Base-by-base conservation (phyloP, 2,797 vertebrate genomes). In the Thunnus albacares region DNA sequence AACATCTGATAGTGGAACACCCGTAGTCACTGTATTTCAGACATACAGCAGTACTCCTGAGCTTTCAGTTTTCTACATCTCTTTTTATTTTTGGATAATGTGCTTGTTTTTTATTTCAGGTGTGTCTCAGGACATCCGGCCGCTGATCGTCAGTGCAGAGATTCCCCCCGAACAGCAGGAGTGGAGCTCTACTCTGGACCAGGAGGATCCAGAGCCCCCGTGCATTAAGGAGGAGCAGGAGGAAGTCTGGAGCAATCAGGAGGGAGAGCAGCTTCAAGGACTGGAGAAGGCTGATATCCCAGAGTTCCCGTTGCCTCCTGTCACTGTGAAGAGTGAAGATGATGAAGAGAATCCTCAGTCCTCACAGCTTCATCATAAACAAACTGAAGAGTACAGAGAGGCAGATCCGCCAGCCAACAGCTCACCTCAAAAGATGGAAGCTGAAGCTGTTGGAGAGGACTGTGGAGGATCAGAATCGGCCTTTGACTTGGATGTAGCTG, bases 151-250 rank as follows among this genome's bases (percentile, higher is more conserved):
- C 60, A 35, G 15, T 22, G 18, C 53, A 66, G 35, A 57, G 6
- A 11, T 51, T 47, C 11, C 49, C 15, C n/a, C 22, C n/a, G 41
- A 45, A 20, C 52, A 68, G 18, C 58, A 70, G 38, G 60, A 74
- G 9, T 28, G 3, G 3, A 26, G 18, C 2, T n/a, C 17, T 17
- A 14, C 14, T 35, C 63, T 49, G 77, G 38, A 38, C 41, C 66
- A 56, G 17, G 59, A 64, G 17, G 11, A 33, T 8, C 28, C 22
- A 5, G 20, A 26, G 12, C 4, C 13, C 8, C 26, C 20, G 0
- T 9, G 1, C 26, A 56, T 79, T 49, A 75, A 79, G 62, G 66
- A 79, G 56, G 75, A 82, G 41, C 41, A 43, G 41, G 41, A 43
- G 41, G 41, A 14, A 43, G 12, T 43, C 41, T 14, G 41, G 41